These are phyloP conservation scores for Parapristionchus giblindavisi DNA, from an alignment of 2,888 invertebrate genomes.

Conservation along the genomic window DNA sequence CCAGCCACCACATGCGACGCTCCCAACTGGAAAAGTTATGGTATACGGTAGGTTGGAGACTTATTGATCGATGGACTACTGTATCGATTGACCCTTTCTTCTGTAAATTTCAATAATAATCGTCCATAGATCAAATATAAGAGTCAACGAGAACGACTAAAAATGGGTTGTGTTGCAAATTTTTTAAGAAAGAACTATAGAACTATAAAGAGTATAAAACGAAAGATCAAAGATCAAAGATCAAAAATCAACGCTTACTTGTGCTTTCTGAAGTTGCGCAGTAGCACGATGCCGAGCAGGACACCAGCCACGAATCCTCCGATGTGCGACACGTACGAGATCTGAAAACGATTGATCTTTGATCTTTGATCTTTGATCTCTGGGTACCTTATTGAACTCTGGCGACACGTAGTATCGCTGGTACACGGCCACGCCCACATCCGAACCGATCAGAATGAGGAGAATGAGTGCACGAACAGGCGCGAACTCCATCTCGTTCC, in stretches of 20 bases:
- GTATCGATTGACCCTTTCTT: too few relatives aligned
- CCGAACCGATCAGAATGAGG: conserved; percentile 82
- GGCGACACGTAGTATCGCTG: conserved; percentile 80
- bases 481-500: conserved; percentile 95
- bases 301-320: conserved; percentile 88
- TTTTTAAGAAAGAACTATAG: too few relatives aligned
- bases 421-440: conserved; percentile 89
- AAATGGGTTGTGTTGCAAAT: background rate
- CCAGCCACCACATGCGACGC: conserved; percentile 76
- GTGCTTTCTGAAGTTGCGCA: conserved; percentile 78
- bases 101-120: too few relatives aligned
- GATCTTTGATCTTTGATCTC: conserved; percentile 9
- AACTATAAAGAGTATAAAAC: too few relatives aligned
- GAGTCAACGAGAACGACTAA: background rate
- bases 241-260: conserved; percentile 73
- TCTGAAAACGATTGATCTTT: conserved; percentile 72
- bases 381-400: conserved; percentile 39
- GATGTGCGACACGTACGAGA: conserved; percentile 92
- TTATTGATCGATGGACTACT: too few relatives aligned
- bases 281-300: conserved; percentile 83
- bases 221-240: background rate
- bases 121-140: too few relatives aligned
- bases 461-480: conserved; percentile 85
- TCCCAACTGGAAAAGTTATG: conserved; percentile 38
- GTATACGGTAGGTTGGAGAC: background rate